Percentiles rank a stretch among this genome's conserved stretches.
These are phyloP conservation scores for Lomographa bimaculata DNA, from an alignment of 2,888 invertebrate genomes.

Conservation along the genomic window DNA sequence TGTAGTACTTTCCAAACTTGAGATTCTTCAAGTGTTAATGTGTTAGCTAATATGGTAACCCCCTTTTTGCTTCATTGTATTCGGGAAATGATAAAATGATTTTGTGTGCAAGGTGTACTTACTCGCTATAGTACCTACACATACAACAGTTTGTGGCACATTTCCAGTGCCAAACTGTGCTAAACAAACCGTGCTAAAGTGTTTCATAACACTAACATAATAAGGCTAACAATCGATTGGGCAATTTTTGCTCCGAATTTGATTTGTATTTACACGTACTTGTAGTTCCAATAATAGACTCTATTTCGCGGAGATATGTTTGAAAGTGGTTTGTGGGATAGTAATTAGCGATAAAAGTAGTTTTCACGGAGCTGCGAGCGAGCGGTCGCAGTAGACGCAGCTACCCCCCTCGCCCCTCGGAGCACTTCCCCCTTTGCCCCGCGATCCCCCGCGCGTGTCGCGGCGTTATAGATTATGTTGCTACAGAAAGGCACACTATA, in stretches of 20 bases:
- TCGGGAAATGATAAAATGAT: no score
- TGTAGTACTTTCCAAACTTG: no score
- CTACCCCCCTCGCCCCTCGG: conserved; percentile 57
- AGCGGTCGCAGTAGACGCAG: conserved; percentile 76
- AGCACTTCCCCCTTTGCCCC: conserved; percentile 45
- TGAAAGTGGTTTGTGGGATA: conserved; percentile 35
- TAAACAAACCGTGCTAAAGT: no score
- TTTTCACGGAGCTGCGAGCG: conserved; percentile 67
- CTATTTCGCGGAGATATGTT: not conserved
- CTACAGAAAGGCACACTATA: no score
- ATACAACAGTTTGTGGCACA: no score
- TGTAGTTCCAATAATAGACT: conserved; percentile 20
- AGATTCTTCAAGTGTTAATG: no score
- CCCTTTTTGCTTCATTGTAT: no score
- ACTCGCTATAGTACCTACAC: no score
- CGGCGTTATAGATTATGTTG: conserved; percentile 53
- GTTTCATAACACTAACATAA: no score
- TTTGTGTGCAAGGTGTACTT: conserved; percentile 6
- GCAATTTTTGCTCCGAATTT: conserved; percentile 9
- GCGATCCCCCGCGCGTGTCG: conserved; percentile 65
- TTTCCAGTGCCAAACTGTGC: no score
- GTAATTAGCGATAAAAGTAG: conserved; percentile 63
- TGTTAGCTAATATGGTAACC: no score
- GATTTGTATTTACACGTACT: conserved; percentile 9
- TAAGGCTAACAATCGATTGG: conserved; percentile 1